These are phyloP conservation scores for Urophycis tenuis DNA, from an alignment of 2,797 vertebrate genomes.

Conservation along the genomic window DNA sequence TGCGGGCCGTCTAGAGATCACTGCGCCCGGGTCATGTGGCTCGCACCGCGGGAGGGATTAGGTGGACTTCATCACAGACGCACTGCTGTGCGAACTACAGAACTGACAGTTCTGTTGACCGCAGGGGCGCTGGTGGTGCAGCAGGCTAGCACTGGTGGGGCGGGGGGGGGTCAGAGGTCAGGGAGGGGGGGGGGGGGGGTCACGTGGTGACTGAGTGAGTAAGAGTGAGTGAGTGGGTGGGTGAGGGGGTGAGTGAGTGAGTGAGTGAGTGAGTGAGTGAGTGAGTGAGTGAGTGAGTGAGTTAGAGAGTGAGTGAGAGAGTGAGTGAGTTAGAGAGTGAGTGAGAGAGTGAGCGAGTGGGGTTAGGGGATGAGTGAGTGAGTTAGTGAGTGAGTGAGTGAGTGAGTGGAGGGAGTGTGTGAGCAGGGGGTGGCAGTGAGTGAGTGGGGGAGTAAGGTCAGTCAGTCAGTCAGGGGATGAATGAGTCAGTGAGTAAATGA, in stretches of 20 bases:
- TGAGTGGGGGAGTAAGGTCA: background rate
- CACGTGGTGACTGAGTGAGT: too few relatives aligned
- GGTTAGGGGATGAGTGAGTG: background rate
- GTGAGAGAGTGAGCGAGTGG: background rate
- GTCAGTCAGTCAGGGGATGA: background rate
- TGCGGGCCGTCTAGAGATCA: conserved; percentile 27
- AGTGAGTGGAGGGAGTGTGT: background rate
- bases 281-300: too few relatives aligned
- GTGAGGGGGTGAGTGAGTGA: too few relatives aligned
- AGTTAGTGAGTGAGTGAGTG: background rate
- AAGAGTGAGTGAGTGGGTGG: too few relatives aligned
- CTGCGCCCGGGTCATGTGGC: conserved; percentile 4
- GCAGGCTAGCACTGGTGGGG: background rate
- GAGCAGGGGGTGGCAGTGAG: too few relatives aligned
- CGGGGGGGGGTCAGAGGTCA: too few relatives aligned
- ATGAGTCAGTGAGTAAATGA: background rate
- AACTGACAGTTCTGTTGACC: background rate
- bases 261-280: too few relatives aligned
- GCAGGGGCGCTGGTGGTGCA: background rate
- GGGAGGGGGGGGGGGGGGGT: too few relatives aligned
- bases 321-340: too few relatives aligned
- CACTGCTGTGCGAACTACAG: too few relatives aligned
- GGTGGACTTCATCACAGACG: background rate
- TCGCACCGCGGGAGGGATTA: background rate
- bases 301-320: too few relatives aligned